Conservation (phyloP, 1,140 invertebrate genomes). For the Chrysoperla carnea region DNA sequence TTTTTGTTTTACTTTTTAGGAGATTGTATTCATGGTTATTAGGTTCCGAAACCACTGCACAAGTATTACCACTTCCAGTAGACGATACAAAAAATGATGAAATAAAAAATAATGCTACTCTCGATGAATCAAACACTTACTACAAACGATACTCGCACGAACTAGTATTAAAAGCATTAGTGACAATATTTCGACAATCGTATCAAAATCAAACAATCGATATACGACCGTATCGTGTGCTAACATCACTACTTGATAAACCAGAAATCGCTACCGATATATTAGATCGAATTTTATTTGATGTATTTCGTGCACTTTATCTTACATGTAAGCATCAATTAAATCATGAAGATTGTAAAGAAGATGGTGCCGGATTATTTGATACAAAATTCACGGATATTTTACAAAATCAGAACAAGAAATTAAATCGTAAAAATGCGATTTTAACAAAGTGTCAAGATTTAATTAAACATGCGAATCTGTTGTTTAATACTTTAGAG, state of each 20-base stretch:
- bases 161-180: constrained; percentile 43
- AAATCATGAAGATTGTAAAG: constrained; percentile 7
- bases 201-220: constrained; percentile 40
- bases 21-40: constrained; percentile 71
- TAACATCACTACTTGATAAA: constrained; percentile 78
- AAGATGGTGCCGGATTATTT: not conserved
- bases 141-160: constrained; percentile 59
- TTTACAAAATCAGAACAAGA: constrained; percentile 4
- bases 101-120: constrained; percentile 12
- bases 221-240: constrained; percentile 65
- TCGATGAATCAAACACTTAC: constrained; percentile 31
- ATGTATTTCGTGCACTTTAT: constrained; percentile 54
- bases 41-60: constrained; percentile 40
- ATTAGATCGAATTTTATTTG: constrained; percentile 67
- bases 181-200: constrained; percentile 36
- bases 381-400: not conserved
- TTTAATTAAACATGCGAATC: constrained; percentile 68
- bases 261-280: constrained; percentile 75
- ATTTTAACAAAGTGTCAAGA: constrained; percentile 25
- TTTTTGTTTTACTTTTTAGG: constrained; percentile 27
- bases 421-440: constrained; percentile 15
- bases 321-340: constrained; percentile 18
- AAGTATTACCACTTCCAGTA: constrained; percentile 24
- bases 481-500: constrained; percentile 71
- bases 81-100: constrained; percentile 25